phyloP scores from a whole-genome alignment of 2,888 invertebrate species.

The Cheilosia impressa region DNA sequence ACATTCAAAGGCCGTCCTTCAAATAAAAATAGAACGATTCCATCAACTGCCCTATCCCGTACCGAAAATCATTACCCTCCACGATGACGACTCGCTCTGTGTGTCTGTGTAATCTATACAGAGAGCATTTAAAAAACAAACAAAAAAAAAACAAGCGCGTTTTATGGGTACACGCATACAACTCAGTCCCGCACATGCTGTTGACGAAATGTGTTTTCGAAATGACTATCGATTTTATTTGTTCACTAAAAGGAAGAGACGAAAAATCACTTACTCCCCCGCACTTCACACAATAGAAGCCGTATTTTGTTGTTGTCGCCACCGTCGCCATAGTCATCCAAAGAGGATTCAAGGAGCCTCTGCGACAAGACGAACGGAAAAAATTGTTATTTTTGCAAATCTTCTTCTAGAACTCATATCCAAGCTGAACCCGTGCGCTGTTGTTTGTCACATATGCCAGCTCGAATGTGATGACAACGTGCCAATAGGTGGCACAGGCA shows the following conservation, averaged over 20 bases:
- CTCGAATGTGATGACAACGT: constrained; percentile 71
- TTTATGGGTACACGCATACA: constrained; percentile 33
- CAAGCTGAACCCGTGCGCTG: constrained; percentile 39
- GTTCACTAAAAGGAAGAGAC: constrained; percentile 51
- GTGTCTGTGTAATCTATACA: not conserved
- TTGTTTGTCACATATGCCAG: constrained; percentile 72
- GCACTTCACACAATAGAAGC: constrained; percentile 51
- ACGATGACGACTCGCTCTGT: not conserved
- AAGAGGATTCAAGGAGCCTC: not conserved
- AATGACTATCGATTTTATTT: constrained; percentile 74
- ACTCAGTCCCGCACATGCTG: constrained; percentile 34
- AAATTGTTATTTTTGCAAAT: constrained; percentile 64
- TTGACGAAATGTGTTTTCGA: constrained; percentile 67
- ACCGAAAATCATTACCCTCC: constrained; percentile 15
- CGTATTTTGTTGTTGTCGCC: constrained; percentile 35
- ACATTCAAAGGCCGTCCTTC: constrained; percentile 22
- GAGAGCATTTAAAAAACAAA: constrained; percentile 40
- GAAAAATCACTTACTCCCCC: constrained; percentile 68
- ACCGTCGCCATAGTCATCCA: constrained; percentile 2
- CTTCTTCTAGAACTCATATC: constrained; percentile 56
- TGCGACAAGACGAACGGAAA: not conserved
- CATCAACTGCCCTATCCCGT: constrained; percentile 41
- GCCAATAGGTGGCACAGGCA: constrained; percentile 62
- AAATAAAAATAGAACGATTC: constrained; percentile 45
- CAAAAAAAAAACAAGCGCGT: constrained; percentile 34